A percentile compares a stretch with the other conserved stretches of the same genome.
Conservation (phyloP, 2,888 invertebrate genomes). For the Drosophila infuscata region DNA sequence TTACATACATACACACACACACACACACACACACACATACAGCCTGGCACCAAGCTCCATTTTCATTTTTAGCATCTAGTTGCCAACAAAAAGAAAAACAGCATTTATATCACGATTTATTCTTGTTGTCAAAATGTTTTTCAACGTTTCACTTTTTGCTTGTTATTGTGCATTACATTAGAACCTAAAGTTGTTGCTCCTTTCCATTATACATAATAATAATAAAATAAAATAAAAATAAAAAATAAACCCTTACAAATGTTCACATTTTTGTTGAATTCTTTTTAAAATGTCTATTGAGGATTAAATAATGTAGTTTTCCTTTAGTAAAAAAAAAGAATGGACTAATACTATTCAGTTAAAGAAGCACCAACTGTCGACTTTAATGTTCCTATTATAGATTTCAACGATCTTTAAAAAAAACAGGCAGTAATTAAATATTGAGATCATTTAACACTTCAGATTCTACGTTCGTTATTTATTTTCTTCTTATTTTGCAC, state of each 20-base stretch:
- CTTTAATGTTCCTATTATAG: accelerated
- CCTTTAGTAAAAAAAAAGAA: not conserved
- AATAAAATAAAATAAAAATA: constrained; percentile 15
- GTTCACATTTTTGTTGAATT: not conserved
- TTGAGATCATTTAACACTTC: not conserved
- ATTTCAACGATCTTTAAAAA: accelerated
- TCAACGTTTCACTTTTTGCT: constrained; percentile 1
- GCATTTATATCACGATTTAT: constrained; percentile 51
- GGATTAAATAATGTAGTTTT: not conserved
- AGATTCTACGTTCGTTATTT: not conserved
- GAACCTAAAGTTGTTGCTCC: constrained; percentile 44
- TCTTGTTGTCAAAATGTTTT: constrained; percentile 47
- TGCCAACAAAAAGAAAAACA: not conserved
- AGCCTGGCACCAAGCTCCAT: not conserved
- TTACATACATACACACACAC: constrained; percentile 7
- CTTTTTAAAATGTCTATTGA: not conserved
- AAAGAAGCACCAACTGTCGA: not conserved
- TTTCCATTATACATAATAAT: constrained; percentile 54
- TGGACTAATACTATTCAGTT: not conserved
- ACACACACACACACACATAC: not conserved
- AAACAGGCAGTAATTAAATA: not conserved
- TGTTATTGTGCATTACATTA: constrained; percentile 24
- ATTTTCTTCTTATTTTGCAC: not conserved
- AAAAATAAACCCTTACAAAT: constrained; percentile 20
- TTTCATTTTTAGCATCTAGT: not conserved